Conservation (phyloP, 1,140 invertebrate species). For the Bombus terrestris region DNA sequence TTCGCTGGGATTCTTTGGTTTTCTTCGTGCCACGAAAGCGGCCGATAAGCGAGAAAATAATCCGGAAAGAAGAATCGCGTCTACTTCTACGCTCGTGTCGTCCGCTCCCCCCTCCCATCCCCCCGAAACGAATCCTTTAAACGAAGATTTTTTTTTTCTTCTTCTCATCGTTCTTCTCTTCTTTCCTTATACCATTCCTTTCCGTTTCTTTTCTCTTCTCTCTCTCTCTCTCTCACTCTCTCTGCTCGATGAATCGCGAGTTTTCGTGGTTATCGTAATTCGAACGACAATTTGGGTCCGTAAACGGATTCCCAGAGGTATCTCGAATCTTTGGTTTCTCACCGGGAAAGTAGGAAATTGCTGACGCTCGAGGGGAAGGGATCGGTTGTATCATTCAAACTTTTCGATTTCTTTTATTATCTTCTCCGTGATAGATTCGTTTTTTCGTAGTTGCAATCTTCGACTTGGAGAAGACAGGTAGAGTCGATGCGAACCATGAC, state of each 20-base stretch:
- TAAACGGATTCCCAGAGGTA: slow-evolving; percentile 32
- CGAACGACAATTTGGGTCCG: neutral
- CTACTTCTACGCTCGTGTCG: neutral
- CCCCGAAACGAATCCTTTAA: neutral
- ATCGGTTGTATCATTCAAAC: neutral
- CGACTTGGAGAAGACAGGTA: neutral
- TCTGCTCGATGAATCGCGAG: neutral
- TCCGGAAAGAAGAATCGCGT: neutral
- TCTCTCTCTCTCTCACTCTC: neutral
- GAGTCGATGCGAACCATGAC: neutral
- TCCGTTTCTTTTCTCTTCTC: too few relatives aligned
- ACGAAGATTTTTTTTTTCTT: neutral
- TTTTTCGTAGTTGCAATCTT: too few relatives aligned
- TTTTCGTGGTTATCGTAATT: neutral
- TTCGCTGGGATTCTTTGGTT: slow-evolving; percentile 41
- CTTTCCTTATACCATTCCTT: neutral
- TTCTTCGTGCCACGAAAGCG: neutral
- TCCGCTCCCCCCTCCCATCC: too few relatives aligned
- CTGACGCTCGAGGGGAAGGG: neutral
- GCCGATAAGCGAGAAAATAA: neutral
- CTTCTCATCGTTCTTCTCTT: neutral
- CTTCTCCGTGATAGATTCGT: neutral
- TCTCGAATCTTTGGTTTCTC: slow-evolving; percentile 48
- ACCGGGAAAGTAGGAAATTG: slow-evolving; percentile 4
- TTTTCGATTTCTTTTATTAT: neutral